phyloP scores from a whole-genome alignment of 2,113 vertebrate species.

The Anser cygnoides region DNA sequence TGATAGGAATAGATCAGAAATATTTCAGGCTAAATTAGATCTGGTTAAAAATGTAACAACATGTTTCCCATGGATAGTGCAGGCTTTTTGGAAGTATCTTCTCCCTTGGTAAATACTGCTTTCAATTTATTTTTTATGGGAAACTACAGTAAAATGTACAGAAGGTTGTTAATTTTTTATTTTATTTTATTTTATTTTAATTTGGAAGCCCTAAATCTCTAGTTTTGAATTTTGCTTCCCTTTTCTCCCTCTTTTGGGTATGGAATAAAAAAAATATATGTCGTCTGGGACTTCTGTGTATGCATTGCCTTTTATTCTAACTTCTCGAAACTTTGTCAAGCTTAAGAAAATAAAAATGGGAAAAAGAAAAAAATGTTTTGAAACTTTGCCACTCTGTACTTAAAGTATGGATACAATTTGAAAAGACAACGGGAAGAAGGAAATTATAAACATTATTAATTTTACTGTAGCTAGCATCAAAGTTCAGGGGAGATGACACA shows the following conservation, averaged over 20 bases:
- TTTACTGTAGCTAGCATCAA: neutral
- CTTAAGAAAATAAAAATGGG: neutral
- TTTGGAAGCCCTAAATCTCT: neutral
- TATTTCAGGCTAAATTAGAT: slow-evolving; percentile 25
- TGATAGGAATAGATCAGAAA: neutral
- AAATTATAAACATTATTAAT: neutral
- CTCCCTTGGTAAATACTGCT: neutral
- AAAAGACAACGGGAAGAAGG: neutral
- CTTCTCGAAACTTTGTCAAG: neutral
- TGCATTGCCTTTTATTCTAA: neutral
- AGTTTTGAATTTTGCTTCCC: neutral
- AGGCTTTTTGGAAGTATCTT: neutral
- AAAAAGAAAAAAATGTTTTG: neutral
- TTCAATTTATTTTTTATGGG: neutral
- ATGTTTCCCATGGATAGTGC: neutral
- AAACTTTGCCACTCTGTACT: neutral
- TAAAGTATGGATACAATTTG: neutral
- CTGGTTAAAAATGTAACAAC: neutral
- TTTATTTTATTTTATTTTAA: neutral
- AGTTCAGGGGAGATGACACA: neutral
- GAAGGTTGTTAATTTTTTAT: neutral
- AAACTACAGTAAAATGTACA: neutral
- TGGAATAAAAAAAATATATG: neutral
- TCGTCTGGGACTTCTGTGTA: neutral
- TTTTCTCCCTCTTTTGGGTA: neutral